phyloP scores from a whole-genome alignment of 2,113 vertebrate genomes.

The Scatophagus argus region DNA sequence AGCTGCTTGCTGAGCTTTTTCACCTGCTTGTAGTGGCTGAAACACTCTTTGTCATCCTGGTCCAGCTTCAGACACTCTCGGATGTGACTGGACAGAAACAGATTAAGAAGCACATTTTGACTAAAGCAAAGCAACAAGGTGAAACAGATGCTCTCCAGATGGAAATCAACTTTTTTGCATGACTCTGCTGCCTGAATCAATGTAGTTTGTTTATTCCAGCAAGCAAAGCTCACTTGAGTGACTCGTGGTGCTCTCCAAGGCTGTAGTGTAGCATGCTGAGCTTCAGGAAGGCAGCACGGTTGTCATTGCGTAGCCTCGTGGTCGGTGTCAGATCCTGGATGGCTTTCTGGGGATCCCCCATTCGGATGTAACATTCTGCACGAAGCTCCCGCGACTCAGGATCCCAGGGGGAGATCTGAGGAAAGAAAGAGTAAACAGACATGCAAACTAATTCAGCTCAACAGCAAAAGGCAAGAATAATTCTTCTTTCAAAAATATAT shows the following conservation, averaged over 20 bases:
- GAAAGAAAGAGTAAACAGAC: not conserved
- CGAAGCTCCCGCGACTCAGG: slow-evolving; percentile 86
- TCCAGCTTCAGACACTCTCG: slow-evolving; percentile 89
- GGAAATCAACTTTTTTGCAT: slow-evolving; percentile 33
- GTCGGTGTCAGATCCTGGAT: slow-evolving; percentile 87
- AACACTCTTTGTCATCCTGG: slow-evolving; percentile 89
- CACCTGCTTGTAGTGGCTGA: slow-evolving; percentile 88
- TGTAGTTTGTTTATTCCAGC: not conserved
- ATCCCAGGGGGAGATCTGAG: slow-evolving; percentile 87
- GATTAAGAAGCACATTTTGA: not conserved
- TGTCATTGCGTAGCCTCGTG: slow-evolving; percentile 85
- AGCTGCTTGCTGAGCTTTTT: slow-evolving; percentile 89
- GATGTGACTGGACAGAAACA: slow-evolving; percentile 77
- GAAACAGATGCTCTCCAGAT: not conserved
- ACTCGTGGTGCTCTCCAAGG: slow-evolving; percentile 86
- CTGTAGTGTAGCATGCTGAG: slow-evolving; percentile 86
- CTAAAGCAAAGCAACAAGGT: not conserved
- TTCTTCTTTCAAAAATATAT: not conserved
- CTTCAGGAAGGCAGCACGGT: slow-evolving; percentile 86
- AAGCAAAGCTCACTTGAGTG: slow-evolving; percentile 79
- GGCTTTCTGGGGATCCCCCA: slow-evolving; percentile 86
- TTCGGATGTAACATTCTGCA: slow-evolving; percentile 84
- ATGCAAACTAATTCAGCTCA: not conserved
- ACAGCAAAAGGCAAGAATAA: not conserved
- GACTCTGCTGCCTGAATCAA: not conserved